Evolutionary conservation across 2,888 invertebrate genomes (phyloP).

Genomic region (Meghimatium bilineatum): DNA sequence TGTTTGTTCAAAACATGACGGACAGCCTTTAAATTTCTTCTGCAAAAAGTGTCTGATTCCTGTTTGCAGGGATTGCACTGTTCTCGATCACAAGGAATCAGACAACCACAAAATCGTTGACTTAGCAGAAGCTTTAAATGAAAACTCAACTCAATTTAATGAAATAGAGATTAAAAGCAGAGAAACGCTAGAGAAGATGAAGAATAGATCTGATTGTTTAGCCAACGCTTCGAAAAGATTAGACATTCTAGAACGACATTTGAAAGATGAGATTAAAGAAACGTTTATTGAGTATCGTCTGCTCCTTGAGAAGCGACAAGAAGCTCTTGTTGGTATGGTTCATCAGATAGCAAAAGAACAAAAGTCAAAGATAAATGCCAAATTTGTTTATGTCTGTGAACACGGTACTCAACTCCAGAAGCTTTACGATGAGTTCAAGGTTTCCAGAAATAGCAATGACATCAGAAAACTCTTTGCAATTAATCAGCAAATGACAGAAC

Average conservation of each 20-base stretch:
- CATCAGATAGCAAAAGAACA: constrained; percentile 66
- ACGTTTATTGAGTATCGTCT: constrained; percentile 72
- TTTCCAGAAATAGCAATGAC: constrained; percentile 64
- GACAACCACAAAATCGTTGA: constrained; percentile 69
- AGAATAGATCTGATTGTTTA: constrained; percentile 62
- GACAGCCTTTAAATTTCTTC: constrained; percentile 71
- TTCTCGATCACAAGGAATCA: constrained; percentile 70
- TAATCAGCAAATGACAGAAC: constrained; percentile 66
- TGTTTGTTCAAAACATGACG: constrained; percentile 68
- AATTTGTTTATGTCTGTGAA: constrained; percentile 66
- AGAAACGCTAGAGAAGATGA: constrained; percentile 62
- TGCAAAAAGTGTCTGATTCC: constrained; percentile 68
- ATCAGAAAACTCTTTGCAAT: constrained; percentile 66
- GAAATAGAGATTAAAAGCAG: constrained; percentile 50
- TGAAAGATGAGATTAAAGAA: constrained; percentile 67
- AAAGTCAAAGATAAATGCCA: constrained; percentile 64
- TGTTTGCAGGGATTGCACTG: constrained; percentile 71
- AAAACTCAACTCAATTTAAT: constrained; percentile 66
- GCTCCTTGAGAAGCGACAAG: constrained; percentile 68
- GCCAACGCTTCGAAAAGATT: constrained; percentile 71
- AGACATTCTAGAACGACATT: constrained; percentile 67
- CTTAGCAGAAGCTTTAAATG: constrained; percentile 64
- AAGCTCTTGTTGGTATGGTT: constrained; percentile 63
- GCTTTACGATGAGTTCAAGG: constrained; percentile 63
- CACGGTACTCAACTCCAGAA: constrained; percentile 68